These are phyloP conservation scores for Lasioglossum albipes DNA, from an alignment of 1,140 invertebrate species.

Conservation along the genomic window DNA sequence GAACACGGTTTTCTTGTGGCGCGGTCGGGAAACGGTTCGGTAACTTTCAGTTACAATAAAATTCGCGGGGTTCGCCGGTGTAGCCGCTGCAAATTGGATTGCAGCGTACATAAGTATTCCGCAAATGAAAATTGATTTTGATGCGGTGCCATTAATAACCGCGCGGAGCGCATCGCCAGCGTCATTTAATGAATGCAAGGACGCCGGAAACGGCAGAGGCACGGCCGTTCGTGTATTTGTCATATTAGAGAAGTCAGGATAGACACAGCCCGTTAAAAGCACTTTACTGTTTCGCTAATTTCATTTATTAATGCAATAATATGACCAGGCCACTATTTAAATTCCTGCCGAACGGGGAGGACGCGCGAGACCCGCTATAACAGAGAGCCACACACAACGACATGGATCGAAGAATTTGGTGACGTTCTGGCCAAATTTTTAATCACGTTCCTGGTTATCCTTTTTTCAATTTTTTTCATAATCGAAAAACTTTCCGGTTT, in stretches of 20 bases:
- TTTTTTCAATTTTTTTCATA: too few species aligned
- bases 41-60: conserved; percentile 78
- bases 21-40: conserved; percentile 67
- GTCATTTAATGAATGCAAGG: conserved; percentile 76
- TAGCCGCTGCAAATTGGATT: conserved; percentile 77
- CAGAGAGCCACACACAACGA: too few species aligned
- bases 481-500: too few species aligned
- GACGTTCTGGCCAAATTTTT: too few species aligned
- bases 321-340: conserved; percentile 63
- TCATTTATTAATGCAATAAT: conserved; percentile 72
- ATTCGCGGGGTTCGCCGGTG: conserved; percentile 53
- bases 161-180: conserved; percentile 67
- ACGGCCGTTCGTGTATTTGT: conserved; percentile 67
- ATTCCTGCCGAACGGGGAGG: conserved; percentile 46
- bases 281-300: conserved; percentile 77
- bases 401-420: too few species aligned
- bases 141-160: conserved; percentile 77
- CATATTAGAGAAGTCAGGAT: conserved; percentile 74
- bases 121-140: conserved; percentile 80
- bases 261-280: conserved; percentile 75
- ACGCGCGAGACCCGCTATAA: conserved; percentile 22
- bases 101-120: conserved; percentile 79
- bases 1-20: conserved; percentile 62
- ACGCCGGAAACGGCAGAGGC: conserved; percentile 59
- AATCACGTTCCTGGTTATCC: too few species aligned